Evolutionary conservation across 2,888 invertebrate genomes (phyloP).

Genomic region (Drosophila suboccidentalis): DNA sequence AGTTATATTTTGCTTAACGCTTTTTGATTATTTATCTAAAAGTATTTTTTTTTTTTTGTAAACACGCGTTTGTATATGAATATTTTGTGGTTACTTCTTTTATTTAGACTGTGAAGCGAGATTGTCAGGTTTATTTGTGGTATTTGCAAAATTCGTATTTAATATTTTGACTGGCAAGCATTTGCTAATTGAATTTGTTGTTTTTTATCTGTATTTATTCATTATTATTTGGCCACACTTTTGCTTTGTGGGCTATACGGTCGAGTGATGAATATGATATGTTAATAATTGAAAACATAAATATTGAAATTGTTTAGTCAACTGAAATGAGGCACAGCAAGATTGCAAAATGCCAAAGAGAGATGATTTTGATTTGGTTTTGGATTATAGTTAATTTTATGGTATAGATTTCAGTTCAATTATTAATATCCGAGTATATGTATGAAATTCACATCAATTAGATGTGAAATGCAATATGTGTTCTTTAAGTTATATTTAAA

Average conservation of each 20-base stretch:
- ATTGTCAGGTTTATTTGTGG: conserved; percentile 33
- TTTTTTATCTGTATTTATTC: conserved; percentile 2
- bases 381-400: background rate
- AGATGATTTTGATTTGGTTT: background rate
- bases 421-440: background rate
- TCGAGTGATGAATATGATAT: conserved; percentile 9
- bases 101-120: conserved; percentile 27
- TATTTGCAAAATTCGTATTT: conserved; percentile 30
- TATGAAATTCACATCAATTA: background rate
- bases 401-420: background rate
- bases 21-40: conserved; percentile 10
- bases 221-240: conserved; percentile 19
- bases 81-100: conserved; percentile 32
- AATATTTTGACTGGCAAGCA: conserved; percentile 62
- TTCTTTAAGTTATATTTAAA: too few species aligned
- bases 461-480: conserved; percentile 1
- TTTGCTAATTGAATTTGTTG: conserved; percentile 60
- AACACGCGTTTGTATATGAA: background rate
- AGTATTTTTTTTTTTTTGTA: conserved; percentile 9
- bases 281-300: conserved; percentile 12
- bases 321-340: conserved; percentile 23
- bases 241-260: conserved; percentile 15
- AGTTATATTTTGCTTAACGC: conserved; percentile 11
- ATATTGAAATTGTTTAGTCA: conserved; percentile 20
- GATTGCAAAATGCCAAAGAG: background rate